These are phyloP conservation scores for Kradibia gibbosae DNA, from an alignment of 1,140 invertebrate genomes.

Conservation along the genomic window DNA sequence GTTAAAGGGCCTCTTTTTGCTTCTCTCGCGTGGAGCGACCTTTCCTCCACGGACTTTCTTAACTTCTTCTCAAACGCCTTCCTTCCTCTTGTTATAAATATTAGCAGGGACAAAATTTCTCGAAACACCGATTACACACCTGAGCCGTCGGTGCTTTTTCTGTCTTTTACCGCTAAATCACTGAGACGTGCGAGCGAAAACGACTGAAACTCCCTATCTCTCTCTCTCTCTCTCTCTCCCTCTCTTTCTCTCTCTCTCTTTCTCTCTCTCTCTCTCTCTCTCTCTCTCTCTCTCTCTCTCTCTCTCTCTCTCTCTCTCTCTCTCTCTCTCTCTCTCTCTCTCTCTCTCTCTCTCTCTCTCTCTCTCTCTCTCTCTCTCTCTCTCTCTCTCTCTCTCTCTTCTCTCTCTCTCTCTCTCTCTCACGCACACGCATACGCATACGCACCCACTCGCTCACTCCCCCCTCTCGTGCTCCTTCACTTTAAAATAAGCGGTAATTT, in stretches of 20 bases:
- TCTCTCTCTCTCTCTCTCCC: not conserved
- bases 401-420: not conserved
- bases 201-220: not conserved
- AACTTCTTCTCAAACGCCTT: not conserved
- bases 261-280: not conserved
- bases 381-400: not conserved
- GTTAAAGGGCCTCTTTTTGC: too few relatives aligned
- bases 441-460: too few relatives aligned
- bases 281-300: not conserved
- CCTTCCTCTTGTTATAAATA: not conserved
- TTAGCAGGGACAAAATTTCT: not conserved
- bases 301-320: not conserved
- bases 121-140: not conserved
- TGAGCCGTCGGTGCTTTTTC: not conserved
- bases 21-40: not conserved
- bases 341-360: not conserved
- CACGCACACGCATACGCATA: too few relatives aligned
- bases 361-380: not conserved
- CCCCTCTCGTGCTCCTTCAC: too few relatives aligned
- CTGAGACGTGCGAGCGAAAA: not conserved
- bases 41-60: not conserved
- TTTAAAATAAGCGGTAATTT: constrained; percentile 5
- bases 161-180: not conserved
- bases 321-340: not conserved
- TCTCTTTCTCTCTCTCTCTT: not conserved